These are phyloP conservation scores for Blastobasis lacticolella DNA, from an alignment of 2,888 invertebrate species.

Conservation along the genomic window DNA sequence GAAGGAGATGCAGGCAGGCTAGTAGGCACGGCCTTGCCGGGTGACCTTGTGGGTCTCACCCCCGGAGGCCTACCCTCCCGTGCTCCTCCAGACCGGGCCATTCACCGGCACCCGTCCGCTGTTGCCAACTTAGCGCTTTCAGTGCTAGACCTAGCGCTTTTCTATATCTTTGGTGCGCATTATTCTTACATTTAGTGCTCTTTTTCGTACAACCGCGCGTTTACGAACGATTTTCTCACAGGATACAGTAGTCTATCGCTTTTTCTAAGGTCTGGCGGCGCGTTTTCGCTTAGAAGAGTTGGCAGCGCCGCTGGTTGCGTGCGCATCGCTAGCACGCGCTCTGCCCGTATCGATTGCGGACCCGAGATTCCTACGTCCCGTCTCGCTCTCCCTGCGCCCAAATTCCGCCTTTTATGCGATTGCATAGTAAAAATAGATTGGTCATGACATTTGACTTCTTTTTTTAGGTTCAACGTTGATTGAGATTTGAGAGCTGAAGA, in stretches of 20 bases:
- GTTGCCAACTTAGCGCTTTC: too few species aligned
- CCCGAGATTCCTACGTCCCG: conserved; percentile 36
- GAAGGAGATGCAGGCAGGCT: conserved; percentile 47
- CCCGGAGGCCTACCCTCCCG: conserved; percentile 38
- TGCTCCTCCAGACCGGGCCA: conserved; percentile 51
- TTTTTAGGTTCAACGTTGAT: too few species aligned
- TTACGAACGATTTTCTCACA: too few species aligned
- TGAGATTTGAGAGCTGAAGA: too few species aligned
- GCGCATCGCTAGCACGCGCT: conserved; percentile 52
- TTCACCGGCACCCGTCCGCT: conserved; percentile 46
- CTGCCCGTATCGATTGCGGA: conserved; percentile 53
- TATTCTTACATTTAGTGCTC: too few species aligned
- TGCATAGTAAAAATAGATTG: conserved; percentile 23
- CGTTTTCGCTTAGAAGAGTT: too few species aligned
- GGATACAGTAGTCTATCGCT: too few species aligned
- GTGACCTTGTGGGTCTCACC: conserved; percentile 57
- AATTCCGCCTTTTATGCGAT: conserved; percentile 23
- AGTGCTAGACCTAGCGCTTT: too few species aligned
- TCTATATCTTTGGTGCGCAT: too few species aligned
- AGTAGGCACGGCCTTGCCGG: conserved; percentile 57
- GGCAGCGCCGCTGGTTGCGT: conserved; percentile 40
- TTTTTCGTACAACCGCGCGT: too few species aligned
- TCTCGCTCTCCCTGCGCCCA: conserved; percentile 27
- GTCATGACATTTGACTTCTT: neutral
- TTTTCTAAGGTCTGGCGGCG: too few species aligned